These are phyloP conservation scores for Ceratosolen solmsi DNA, from an alignment of 1,140 invertebrate genomes.

Conservation along the genomic window DNA sequence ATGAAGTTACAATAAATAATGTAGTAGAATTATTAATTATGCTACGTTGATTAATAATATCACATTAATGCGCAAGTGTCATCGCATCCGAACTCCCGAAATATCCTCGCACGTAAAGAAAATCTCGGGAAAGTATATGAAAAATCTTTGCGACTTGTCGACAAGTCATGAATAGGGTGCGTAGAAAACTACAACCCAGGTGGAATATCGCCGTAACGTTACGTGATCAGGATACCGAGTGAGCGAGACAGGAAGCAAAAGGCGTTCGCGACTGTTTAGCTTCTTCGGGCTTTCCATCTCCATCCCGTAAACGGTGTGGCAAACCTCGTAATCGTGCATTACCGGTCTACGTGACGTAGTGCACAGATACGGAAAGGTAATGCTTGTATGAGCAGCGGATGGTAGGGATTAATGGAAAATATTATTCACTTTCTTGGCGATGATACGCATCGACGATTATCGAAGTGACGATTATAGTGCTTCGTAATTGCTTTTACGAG, in stretches of 20 bases:
- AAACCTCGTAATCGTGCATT: conserved; percentile 53
- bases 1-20: no score
- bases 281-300: conserved; percentile 11
- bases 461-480: background rate
- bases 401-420: conserved; percentile 4
- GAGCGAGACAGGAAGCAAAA: background rate
- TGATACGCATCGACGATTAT: background rate
- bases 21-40: no score
- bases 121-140: background rate
- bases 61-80: no score
- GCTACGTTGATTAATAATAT: no score
- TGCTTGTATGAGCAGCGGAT: background rate
- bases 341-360: conserved; percentile 29
- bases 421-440: background rate
- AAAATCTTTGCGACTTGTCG: background rate
- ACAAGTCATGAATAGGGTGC: conserved; percentile 2
- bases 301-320: conserved; percentile 53
- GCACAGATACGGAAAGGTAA: background rate
- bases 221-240: conserved; percentile 16
- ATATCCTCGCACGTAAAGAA: background rate
- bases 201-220: background rate
- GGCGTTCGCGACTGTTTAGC: background rate
- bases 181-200: background rate
- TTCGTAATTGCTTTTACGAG: background rate
- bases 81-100: background rate